phyloP scores from a whole-genome alignment of 2,113 vertebrate species.

The Ifrita kowaldi region DNA sequence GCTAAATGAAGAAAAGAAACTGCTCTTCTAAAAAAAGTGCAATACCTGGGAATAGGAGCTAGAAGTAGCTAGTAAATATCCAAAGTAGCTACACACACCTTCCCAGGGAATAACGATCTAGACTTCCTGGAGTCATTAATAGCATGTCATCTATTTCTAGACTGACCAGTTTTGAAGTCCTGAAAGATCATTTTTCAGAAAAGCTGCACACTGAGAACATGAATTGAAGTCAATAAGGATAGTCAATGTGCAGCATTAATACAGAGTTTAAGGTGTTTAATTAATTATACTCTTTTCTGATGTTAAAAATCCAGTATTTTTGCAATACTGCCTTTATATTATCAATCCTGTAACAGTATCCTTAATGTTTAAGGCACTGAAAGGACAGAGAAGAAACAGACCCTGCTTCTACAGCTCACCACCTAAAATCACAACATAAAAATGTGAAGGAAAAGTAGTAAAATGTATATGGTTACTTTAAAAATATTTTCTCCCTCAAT shows the following conservation, averaged over 20 bases:
- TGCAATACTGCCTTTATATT: neutral
- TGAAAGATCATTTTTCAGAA: neutral
- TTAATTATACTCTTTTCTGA: neutral
- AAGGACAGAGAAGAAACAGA: constrained; percentile 52
- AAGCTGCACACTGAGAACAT: neutral
- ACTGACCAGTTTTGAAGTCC: neutral
- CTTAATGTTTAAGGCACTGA: constrained; percentile 29
- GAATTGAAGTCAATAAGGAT: neutral
- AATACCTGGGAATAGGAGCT: neutral
- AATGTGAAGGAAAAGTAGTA: constrained; percentile 44
- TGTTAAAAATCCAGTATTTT: neutral
- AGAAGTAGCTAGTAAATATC: neutral
- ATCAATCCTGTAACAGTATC: constrained; percentile 31
- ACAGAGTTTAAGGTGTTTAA: neutral
- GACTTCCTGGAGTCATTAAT: neutral
- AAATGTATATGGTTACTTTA: constrained; percentile 57
- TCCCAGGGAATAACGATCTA: neutral
- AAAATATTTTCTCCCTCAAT: constrained; percentile 59
- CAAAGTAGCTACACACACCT: neutral
- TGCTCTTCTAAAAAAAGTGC: neutral
- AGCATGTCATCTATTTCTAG: neutral
- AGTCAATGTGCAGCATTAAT: neutral
- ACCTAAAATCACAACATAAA: constrained; percentile 61
- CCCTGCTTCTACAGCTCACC: constrained; percentile 21
- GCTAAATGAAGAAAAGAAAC: neutral